Evolutionary conservation across 1,140 invertebrate species (phyloP).

Genomic region (Bombus confusus): DNA sequence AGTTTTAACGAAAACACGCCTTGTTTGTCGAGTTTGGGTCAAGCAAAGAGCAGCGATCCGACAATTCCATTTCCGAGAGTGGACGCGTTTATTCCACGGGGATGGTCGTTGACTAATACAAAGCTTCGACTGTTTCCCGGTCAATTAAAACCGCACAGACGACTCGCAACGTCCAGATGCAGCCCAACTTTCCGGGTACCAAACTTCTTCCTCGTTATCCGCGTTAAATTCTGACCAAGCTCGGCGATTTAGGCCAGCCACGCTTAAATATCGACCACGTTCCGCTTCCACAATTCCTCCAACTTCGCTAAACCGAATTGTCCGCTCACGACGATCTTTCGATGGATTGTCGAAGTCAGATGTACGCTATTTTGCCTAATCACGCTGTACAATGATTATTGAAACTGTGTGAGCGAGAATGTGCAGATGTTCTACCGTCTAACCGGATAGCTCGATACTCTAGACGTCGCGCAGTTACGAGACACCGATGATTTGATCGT

Average conservation of each 20-base stretch:
- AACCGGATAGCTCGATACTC: too few relatives aligned
- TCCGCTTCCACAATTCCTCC: too few relatives aligned
- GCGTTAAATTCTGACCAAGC: neutral
- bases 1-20: slow-evolving; percentile 26
- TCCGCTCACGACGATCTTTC: neutral
- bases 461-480: too few relatives aligned
- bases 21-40: slow-evolving; percentile 29
- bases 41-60: slow-evolving; percentile 6
- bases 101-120: slow-evolving; percentile 45
- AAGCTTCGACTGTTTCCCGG: slow-evolving; percentile 55
- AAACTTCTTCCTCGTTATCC: slow-evolving; percentile 44
- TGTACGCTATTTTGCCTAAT: too few relatives aligned
- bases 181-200: slow-evolving; percentile 15
- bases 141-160: slow-evolving; percentile 54
- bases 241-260: neutral
- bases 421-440: too few relatives aligned
- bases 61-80: slow-evolving; percentile 24
- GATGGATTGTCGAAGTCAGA: too few relatives aligned
- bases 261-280: neutral
- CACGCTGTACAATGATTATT: too few relatives aligned
- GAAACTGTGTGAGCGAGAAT: too few relatives aligned
- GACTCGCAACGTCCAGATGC: slow-evolving; percentile 1
- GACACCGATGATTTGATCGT: too few relatives aligned
- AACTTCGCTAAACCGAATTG: neutral
- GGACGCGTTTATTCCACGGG: neutral